Percentiles rank a stretch among this genome's conserved stretches.
Conservation (phyloP, 2,888 invertebrate genomes). For the Norana najaformis region DNA sequence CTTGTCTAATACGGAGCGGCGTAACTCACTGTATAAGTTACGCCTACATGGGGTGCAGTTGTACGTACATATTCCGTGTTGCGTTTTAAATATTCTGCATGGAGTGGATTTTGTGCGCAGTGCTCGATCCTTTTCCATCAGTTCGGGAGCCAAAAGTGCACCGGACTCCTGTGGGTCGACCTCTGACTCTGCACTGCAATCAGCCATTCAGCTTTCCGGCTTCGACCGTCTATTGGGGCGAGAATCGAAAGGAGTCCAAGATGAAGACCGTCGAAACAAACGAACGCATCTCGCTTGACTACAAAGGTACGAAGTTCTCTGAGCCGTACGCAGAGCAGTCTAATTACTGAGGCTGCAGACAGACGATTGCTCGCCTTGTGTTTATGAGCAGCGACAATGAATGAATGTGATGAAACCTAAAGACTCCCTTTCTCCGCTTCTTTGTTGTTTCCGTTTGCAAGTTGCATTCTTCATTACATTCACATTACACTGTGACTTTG, state of each 20-base stretch:
- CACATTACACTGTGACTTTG: no score
- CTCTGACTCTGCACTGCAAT: not conserved
- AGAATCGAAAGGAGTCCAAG: not conserved
- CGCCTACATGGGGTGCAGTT: no score
- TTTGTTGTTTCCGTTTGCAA: no score
- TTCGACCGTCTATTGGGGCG: not conserved
- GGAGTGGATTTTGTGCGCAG: not conserved
- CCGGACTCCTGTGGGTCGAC: not conserved
- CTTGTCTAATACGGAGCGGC: not conserved
- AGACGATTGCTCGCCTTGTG: no score
- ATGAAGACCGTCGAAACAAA: not conserved
- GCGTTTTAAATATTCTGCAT: not conserved
- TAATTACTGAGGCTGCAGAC: no score
- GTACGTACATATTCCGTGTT: not conserved
- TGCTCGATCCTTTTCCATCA: constrained; percentile 35
- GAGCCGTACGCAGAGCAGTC: no score
- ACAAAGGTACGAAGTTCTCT: not conserved
- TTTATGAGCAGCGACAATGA: no score
- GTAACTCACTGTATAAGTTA: no score
- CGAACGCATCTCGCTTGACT: constrained; percentile 8
- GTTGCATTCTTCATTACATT: no score
- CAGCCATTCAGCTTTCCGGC: not conserved
- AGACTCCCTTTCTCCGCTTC: no score
- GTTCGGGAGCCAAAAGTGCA: not conserved
- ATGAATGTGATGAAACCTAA: no score